Conservation (phyloP, 2,797 vertebrate species). For the Synaphobranchus kaupii region DNA sequence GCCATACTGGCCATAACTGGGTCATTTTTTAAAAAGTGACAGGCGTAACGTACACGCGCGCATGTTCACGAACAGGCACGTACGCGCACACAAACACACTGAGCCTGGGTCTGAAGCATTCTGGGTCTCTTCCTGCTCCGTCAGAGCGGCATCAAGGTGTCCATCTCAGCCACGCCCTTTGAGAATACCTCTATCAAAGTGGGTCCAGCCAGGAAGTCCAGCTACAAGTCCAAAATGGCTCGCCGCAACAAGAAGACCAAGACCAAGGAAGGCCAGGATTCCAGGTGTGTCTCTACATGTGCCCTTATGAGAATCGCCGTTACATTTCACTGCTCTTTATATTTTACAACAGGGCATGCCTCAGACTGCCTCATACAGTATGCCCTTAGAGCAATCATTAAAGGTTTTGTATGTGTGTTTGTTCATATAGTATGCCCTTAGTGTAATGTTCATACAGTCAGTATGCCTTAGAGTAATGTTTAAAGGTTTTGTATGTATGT, state of each 20-base stretch:
- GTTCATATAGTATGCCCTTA: neutral
- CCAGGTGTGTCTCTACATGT: slow-evolving; percentile 68
- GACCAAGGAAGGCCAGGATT: slow-evolving; percentile 88
- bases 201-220: slow-evolving; percentile 89
- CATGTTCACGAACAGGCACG: neutral
- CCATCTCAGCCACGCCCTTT: slow-evolving; percentile 91
- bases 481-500: neutral
- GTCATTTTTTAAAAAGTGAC: neutral
- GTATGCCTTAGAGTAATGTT: neutral
- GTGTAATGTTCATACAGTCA: neutral
- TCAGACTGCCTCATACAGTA: no score
- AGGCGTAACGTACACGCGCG: neutral
- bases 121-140: slow-evolving; percentile 40
- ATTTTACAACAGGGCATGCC: neutral
- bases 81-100: neutral
- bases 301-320: neutral
- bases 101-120: neutral
- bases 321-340: neutral
- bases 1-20: no score
- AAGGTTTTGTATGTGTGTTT: neutral
- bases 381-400: neutral
- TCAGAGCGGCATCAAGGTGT: slow-evolving; percentile 93
- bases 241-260: slow-evolving; percentile 89
- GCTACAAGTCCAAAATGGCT: slow-evolving; percentile 93
- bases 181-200: slow-evolving; percentile 97